Conservation (phyloP, 2,888 invertebrate species). For the Linyphia triangularis region DNA sequence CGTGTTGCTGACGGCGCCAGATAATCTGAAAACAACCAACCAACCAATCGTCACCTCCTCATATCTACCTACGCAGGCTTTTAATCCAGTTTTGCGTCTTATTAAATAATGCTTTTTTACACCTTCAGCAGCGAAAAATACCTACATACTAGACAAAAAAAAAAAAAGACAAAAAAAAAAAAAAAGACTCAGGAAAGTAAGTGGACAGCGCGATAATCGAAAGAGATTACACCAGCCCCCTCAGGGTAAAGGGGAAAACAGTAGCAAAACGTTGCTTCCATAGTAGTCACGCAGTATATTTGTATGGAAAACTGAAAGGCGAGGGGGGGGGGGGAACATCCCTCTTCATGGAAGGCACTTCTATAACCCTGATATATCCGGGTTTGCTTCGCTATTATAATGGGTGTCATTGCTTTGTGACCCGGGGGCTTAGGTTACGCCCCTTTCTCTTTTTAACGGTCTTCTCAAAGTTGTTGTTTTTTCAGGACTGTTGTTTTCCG, state of each 20-base stretch:
- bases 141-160: not conserved
- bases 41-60: too few species aligned
- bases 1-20: too few species aligned
- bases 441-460: slow-evolving; percentile 38
- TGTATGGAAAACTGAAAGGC: slow-evolving; percentile 16
- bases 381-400: slow-evolving; percentile 59
- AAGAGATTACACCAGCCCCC: slow-evolving; percentile 35
- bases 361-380: slow-evolving; percentile 52
- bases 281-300: slow-evolving; percentile 5
- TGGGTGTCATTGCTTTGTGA: slow-evolving; percentile 71
- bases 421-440: slow-evolving; percentile 47
- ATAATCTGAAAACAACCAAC: too few species aligned
- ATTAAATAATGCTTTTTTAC: not conserved
- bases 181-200: not conserved
- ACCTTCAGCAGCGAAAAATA: not conserved
- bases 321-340: not conserved
- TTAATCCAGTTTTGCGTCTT: not conserved
- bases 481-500: not conserved
- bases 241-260: slow-evolving; percentile 30
- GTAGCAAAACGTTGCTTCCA: slow-evolving; percentile 32
- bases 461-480: not conserved
- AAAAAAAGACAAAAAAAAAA: not conserved
- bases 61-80: too few species aligned
- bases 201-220: not conserved
- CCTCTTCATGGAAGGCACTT: slow-evolving; percentile 22